Conservation (phyloP, 2,888 invertebrate genomes). For the Polydesmus complanatus region DNA sequence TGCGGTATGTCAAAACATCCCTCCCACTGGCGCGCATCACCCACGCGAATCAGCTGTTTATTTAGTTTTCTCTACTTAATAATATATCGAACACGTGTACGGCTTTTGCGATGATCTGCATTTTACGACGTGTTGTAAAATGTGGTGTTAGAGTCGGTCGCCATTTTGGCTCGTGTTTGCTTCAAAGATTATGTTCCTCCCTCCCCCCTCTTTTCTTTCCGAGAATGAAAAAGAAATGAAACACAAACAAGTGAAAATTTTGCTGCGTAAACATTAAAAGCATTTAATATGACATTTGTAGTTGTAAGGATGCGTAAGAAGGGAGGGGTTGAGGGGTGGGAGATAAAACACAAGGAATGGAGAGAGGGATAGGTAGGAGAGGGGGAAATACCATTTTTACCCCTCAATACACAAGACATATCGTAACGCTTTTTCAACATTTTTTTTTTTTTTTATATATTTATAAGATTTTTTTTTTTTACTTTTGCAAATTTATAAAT, state of each 20-base stretch:
- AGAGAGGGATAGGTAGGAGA: not conserved
- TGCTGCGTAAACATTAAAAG: not conserved
- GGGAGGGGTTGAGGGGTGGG: not conserved
- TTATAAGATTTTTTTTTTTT: not conserved
- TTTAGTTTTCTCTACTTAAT: too few relatives aligned
- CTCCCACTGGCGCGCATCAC: too few relatives aligned
- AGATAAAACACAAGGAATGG: too few relatives aligned
- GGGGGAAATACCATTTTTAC: not conserved
- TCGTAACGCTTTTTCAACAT: not conserved
- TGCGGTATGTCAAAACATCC: too few relatives aligned
- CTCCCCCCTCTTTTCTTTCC: not conserved
- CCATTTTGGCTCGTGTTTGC: too few relatives aligned
- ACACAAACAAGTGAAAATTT: not conserved
- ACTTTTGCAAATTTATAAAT: not conserved
- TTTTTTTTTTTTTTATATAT: not conserved
- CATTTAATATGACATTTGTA: not conserved
- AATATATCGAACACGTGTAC: too few relatives aligned
- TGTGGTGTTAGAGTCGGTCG: too few relatives aligned
- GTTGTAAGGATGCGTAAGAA: too few relatives aligned
- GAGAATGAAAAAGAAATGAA: not conserved
- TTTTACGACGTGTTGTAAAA: too few relatives aligned
- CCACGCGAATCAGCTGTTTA: too few relatives aligned
- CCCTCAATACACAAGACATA: not conserved
- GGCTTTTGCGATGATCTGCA: too few relatives aligned
- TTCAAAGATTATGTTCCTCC: too few relatives aligned